Evolutionary conservation across 2,888 invertebrate genomes (phyloP), one percentile per base, ranked within the genome.

Genomic region (Allolobophora icterica): DNA sequence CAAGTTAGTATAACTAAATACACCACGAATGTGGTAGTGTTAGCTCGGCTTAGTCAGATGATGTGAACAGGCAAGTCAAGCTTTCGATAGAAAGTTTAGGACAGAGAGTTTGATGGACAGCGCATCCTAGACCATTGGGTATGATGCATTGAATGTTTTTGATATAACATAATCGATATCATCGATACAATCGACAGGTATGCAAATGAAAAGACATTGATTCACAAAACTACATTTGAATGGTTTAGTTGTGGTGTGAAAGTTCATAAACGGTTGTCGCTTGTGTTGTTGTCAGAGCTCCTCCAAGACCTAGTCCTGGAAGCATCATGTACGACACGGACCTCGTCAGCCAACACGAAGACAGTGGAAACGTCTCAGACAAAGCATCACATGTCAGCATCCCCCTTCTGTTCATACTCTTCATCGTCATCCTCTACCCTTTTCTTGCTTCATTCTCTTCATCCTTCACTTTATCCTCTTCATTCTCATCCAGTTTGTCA

Each of bases 231-330:
- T 71, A 71, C 6, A 8, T n/a, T n/a, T 52, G 21, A 24, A 24
- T 52, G 24, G 21, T 52, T 52, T 52, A 24, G 21, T 24, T n/a
- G 6, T 71, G 71, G n/a, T n/a, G 71, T n/a, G n/a, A 71, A n/a
- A 71, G n/a, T 71, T 30, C n/a, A n/a, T 52, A 52, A 52, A 6
- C 24, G 52, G 71, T 71, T 71, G 71, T n/a, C 71, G 15, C 8
- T 35, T 35, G 34, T 87, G 15, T n/a, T 83, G 83, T 87, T 87
- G 6, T 34, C 87, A 87, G 95, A 92, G 97, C 98, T 40, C 98
- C 98, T 1, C 99, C 99, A 35, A 96, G 98, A 38, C 99, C 99
- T 0, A 98, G 98, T 58, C 99, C 99, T 17, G 98, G 98, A 84
- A 98, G 98, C 92, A 98, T 99, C 91, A 92, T 92, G 84, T 93